A percentile compares a stretch with the other conserved stretches of the same genome.
These are phyloP conservation scores for Esox lucius DNA, from an alignment of 2,797 vertebrate species.

Conservation along the genomic window DNA sequence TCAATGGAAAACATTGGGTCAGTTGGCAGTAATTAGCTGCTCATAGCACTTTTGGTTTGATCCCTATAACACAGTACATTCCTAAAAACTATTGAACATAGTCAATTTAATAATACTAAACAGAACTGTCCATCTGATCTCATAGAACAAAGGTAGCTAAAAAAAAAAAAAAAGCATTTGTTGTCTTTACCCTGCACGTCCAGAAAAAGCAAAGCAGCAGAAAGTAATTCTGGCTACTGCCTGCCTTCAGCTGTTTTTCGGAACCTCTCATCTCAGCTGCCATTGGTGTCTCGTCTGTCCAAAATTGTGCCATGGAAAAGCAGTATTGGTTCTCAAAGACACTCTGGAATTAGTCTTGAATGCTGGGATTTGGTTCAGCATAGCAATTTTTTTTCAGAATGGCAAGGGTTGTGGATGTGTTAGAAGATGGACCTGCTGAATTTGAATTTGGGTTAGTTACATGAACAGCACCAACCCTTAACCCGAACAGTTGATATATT, in stretches of 20 bases:
- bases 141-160: constrained; percentile 29
- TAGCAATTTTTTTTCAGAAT: background rate
- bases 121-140: constrained; percentile 22
- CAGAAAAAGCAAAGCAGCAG: constrained; percentile 53
- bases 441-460: background rate
- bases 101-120: constrained; percentile 16
- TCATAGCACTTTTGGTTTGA: constrained; percentile 58
- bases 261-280: constrained; percentile 44
- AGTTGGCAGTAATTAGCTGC: constrained; percentile 64
- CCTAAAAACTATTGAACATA: constrained; percentile 5
- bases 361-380: constrained; percentile 24
- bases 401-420: background rate
- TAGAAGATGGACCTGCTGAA: background rate
- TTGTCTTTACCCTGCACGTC: constrained; percentile 14
- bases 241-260: constrained; percentile 62
- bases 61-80: constrained; percentile 29
- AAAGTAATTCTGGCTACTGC: constrained; percentile 40
- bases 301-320: constrained; percentile 69
- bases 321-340: constrained; percentile 54
- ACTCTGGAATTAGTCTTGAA: constrained; percentile 47
- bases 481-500: background rate
- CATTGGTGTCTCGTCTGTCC: constrained; percentile 62
- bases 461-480: background rate
- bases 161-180: constrained; percentile 34
- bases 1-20: constrained; percentile 52